A percentile compares a stretch with the other conserved stretches of the same genome.
Evolutionary conservation across 2,797 vertebrate genomes (phyloP).

Genomic region (Gobio occitaniae): DNA sequence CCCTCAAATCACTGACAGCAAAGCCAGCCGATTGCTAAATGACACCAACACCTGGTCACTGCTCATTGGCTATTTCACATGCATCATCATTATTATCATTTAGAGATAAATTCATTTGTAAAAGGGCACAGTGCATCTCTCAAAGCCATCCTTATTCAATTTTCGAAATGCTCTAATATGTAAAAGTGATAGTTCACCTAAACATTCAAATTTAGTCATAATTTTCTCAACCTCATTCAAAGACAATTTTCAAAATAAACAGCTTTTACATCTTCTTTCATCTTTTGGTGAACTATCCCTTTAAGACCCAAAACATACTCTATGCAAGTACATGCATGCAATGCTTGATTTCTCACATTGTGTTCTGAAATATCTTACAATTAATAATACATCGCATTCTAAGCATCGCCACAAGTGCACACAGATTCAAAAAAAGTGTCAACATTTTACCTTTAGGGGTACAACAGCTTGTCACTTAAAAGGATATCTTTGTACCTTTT

Average conservation of each 20-base stretch:
- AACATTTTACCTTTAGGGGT: no score
- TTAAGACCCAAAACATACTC: neutral
- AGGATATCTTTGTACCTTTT: no score
- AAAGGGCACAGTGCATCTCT: neutral
- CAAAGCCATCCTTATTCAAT: neutral
- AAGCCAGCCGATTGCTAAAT: conserved; percentile 43
- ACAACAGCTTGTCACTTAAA: no score
- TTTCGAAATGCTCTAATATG: neutral
- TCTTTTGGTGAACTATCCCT: neutral
- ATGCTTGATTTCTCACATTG: neutral
- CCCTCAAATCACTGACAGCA: conserved; percentile 40
- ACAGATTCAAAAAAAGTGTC: no score
- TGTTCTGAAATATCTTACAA: neutral
- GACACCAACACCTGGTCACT: conserved; percentile 45
- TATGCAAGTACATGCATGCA: conserved; percentile 9
- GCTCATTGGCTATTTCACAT: conserved; percentile 39
- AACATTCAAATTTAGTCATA: neutral
- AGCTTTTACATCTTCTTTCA: neutral
- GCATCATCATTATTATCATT: neutral
- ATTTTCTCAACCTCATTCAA: neutral
- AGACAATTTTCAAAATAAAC: neutral
- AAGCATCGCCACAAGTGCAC: neutral
- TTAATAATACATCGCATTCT: neutral
- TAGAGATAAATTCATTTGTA: neutral
- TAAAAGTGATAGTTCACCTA: neutral